phyloP scores from a whole-genome alignment of 1,140 invertebrate species.

The Drosophila bocqueti region DNA sequence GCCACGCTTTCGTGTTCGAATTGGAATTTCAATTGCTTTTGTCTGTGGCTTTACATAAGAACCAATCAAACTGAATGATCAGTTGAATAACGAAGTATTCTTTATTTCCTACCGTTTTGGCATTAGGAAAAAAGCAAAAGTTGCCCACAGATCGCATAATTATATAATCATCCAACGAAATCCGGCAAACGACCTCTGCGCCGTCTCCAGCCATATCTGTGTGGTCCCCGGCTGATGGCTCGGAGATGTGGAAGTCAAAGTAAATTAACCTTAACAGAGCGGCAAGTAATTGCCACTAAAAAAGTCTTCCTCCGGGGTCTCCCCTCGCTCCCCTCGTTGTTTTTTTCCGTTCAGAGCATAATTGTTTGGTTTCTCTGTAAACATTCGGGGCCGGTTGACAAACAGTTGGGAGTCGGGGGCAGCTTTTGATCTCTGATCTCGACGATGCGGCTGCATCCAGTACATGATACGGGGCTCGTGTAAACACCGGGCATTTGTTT shows the following conservation, averaged over 20 bases:
- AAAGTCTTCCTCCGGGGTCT: constrained; percentile 34
- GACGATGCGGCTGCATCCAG: constrained; percentile 33
- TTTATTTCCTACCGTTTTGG: constrained; percentile 25
- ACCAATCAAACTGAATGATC: constrained; percentile 48
- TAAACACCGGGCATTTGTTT: constrained; percentile 71
- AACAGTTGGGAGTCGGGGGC: constrained; percentile 46
- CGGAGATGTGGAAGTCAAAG: constrained; percentile 39
- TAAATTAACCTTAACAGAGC: constrained; percentile 51
- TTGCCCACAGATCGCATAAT: constrained; percentile 37
- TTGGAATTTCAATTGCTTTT: constrained; percentile 63
- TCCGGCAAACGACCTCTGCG: constrained; percentile 36
- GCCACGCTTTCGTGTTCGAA: constrained; percentile 66
- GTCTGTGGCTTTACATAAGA: constrained; percentile 49
- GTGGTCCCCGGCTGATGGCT: constrained; percentile 48
- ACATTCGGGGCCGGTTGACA: constrained; percentile 66
- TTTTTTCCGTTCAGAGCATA: constrained; percentile 14
- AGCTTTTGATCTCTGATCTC: constrained; percentile 67
- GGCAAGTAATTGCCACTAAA: constrained; percentile 60
- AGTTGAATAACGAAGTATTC: constrained; percentile 33
- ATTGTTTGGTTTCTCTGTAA: constrained; percentile 74
- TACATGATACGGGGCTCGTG: constrained; percentile 35
- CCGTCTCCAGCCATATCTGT: constrained; percentile 35
- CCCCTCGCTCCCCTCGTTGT: background rate
- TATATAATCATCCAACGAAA: constrained; percentile 52
- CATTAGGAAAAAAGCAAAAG: constrained; percentile 45